Base-by-base conservation (phyloP, 2,113 vertebrate genomes). In the Heterocephalus glaber region DNA sequence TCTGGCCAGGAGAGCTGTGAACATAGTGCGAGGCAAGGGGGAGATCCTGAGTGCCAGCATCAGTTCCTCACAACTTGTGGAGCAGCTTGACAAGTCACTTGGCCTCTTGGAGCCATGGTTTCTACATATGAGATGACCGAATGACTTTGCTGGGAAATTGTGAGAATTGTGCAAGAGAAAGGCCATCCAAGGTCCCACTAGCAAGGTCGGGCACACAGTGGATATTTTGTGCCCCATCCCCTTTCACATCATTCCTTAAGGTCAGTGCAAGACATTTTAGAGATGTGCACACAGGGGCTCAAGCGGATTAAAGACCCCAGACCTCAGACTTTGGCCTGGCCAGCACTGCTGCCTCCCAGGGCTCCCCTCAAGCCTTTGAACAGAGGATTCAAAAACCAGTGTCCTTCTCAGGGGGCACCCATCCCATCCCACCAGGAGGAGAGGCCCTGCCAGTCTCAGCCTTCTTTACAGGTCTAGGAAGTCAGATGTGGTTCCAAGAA, bases 131-230 rank as follows among this genome's bases (percentile, higher is more conserved):
- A 70, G 66, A 22, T 5, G 33, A 66, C 7, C 6, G 2, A 20
- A 44, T 47, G 35, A 30, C 63, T 74, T 85, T 47, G 58, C 68
- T 35, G 33, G 61, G 52, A 54, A 54, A 28, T 17, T 63, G 33
- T 35, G 17, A 76, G n/a, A 20, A n/a, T 5, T 17, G 38, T n/a
- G 26, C 35, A 52, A 44, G 52, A n/a, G 47, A 54, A 56, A 7
- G 33, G 47, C 35, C 90, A 38, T 22, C 7, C 5, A 38, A 26
- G 2, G 26, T 14, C 2, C 61, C 65, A 1, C 20, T n/a, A 49
- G 30, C 38, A 52, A 0, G 0, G 26, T 14, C n/a, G 4, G 44
- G 47, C 47, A 49, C 47, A 49, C 47, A 49, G 66, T 11, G 13
- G 10, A 13, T 38, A 13, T 14, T 26, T 38, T 12, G 38, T 5